Evolutionary conservation across 2,888 invertebrate genomes (phyloP), one percentile per base, ranked within the genome.

Genomic region (Sphecodes monilicornis): DNA sequence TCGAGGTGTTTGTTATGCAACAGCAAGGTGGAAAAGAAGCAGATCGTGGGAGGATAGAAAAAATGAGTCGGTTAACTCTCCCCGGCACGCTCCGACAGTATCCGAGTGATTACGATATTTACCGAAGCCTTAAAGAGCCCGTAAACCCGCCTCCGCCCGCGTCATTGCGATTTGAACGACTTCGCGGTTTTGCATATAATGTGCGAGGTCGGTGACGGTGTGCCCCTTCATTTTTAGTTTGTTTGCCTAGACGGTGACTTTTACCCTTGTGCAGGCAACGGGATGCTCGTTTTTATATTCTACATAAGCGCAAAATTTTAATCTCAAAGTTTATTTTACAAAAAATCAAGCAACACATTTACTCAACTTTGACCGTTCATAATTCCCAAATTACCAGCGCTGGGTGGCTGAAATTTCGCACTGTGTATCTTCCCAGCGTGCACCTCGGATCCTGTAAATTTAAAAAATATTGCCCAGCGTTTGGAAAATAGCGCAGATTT

Each of bases 51-150:
- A 77, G 26, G 86, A 43, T 64, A 76, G 75, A 88, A 92, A n/a
- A 94, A 94, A 94, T 93, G 93, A 94, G 94, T 91, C 91, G 92
- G 93, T 94, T 94, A 94, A 94, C 93, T 94, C 93, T 93, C 94
- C 80, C 82, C 86, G 93, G 91, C 94, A 94, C 94, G 94, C 91
- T 84, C 91, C 92, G 90, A 89, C 92, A 91, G 92, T 93, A 93
- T 93, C 92, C 90, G 29, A 84, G 88, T 92, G 91, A 93, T 93
- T 92, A 93, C 90, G 91, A 93, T 93, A 93, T 93, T 94, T 93
- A 93, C 93, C 91, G 83, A 86, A 78, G 85, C 78, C 86, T 90
- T 89, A 88, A 90, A 86, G 82, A 78, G 83, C 82, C 85, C 86
- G 85, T 86, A 79, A 85, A 86, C 29, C 29, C 29, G 6, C 29